phyloP scores from a whole-genome alignment of 2,113 vertebrate genomes.

The Synchiropus splendidus region DNA sequence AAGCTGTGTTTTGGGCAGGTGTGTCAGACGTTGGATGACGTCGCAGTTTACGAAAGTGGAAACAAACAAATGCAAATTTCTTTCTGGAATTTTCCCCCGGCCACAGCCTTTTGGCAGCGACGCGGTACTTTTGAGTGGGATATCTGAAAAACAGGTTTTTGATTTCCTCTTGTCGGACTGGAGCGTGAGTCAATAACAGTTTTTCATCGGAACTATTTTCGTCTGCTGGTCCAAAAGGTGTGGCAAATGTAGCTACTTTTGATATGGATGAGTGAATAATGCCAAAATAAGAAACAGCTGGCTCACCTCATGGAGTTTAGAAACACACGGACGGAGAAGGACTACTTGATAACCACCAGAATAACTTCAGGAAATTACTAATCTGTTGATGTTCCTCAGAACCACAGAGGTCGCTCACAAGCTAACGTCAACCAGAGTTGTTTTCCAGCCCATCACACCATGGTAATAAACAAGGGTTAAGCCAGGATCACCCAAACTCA shows the following conservation, averaged over 20 bases:
- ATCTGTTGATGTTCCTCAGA: too few relatives aligned
- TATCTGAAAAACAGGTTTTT: slow-evolving; percentile 20
- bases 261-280: too few relatives aligned
- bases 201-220: slow-evolving; percentile 1
- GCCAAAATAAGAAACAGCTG: too few relatives aligned
- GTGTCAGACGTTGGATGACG: slow-evolving; percentile 12
- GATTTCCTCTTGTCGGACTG: too few relatives aligned
- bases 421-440: too few relatives aligned
- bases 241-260: too few relatives aligned
- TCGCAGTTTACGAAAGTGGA: slow-evolving; percentile 1
- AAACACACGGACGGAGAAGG: not conserved
- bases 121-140: slow-evolving; percentile 2
- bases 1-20: slow-evolving; percentile 20
- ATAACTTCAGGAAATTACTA: not conserved
- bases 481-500: too few relatives aligned
- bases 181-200: slow-evolving; percentile 13
- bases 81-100: not conserved
- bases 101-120: slow-evolving; percentile 5
- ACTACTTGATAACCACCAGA: not conserved
- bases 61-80: slow-evolving; percentile 4
- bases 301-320: too few relatives aligned
- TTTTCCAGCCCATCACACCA: too few relatives aligned
- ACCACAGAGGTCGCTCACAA: too few relatives aligned
- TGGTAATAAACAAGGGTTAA: too few relatives aligned
- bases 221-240: too few relatives aligned